Conservation (phyloP, 1,140 invertebrate genomes). For the Zelostemma sp. region DNA sequence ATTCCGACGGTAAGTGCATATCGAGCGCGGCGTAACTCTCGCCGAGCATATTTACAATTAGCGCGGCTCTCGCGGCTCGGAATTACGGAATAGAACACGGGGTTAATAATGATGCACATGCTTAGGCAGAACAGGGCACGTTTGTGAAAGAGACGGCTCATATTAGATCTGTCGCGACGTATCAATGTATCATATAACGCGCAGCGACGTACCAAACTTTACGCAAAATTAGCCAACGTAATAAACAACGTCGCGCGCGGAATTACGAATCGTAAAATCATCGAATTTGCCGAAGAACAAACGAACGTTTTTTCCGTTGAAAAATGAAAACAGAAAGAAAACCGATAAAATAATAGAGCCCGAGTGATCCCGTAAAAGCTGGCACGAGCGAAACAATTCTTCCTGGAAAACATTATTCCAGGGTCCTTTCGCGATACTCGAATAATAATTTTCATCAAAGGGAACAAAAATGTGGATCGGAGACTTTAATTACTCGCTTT, state of each 20-base stretch:
- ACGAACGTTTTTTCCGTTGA: too few species aligned
- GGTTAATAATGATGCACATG: conserved; percentile 16
- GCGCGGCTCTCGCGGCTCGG: background rate
- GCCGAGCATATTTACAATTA: conserved; percentile 8
- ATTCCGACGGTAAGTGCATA: background rate
- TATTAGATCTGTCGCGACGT: conserved; percentile 12
- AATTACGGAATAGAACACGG: conserved; percentile 4
- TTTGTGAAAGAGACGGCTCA: conserved; percentile 1
- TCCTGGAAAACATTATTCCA: background rate
- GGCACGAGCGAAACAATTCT: too few species aligned
- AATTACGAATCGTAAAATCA: too few species aligned
- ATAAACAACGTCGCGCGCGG: too few species aligned
- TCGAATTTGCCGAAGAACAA: too few species aligned
- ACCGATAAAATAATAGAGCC: too few species aligned
- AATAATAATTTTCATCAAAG: background rate
- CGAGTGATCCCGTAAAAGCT: too few species aligned
- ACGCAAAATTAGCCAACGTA: too few species aligned
- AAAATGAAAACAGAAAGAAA: too few species aligned
- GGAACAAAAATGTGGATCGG: background rate
- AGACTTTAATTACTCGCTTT: conserved; percentile 1
- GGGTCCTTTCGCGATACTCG: background rate
- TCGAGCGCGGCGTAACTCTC: background rate
- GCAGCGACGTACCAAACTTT: conserved; percentile 6
- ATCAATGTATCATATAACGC: conserved; percentile 16
- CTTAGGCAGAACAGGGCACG: background rate